These are phyloP conservation scores for Nemurella pictetii DNA, from an alignment of 2,888 invertebrate species.

Conservation along the genomic window DNA sequence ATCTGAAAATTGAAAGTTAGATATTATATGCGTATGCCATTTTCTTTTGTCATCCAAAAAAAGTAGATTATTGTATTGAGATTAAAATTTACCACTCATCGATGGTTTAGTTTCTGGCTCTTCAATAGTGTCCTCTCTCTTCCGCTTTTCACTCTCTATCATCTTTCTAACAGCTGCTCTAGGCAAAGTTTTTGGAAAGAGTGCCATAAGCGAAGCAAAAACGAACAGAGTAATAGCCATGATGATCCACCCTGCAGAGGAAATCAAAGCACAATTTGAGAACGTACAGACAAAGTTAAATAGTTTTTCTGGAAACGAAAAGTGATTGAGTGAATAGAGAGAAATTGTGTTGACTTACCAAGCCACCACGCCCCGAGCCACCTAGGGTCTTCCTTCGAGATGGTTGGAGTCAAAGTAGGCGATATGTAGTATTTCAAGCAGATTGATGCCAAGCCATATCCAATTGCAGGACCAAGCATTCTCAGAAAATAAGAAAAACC, in stretches of 20 bases:
- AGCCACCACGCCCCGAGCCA: slow-evolving; percentile 88
- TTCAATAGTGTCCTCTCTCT: slow-evolving; percentile 40
- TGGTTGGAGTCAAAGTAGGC: slow-evolving; percentile 65
- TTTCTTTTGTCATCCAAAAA: too few relatives aligned
- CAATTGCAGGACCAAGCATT: slow-evolving; percentile 70
- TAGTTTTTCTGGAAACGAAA: too few relatives aligned
- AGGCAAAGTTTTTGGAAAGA: slow-evolving; percentile 72
- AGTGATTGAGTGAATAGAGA: background rate
- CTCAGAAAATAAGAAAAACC: slow-evolving; percentile 68
- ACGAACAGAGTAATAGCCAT: slow-evolving; percentile 61
- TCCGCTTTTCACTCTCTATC: slow-evolving; percentile 50
- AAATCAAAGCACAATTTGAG: background rate
- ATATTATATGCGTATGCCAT: background rate
- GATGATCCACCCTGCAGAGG: slow-evolving; percentile 62
- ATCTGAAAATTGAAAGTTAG: slow-evolving; percentile 53
- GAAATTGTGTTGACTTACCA: slow-evolving; percentile 48
- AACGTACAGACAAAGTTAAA: background rate
- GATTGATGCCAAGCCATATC: slow-evolving; percentile 66
- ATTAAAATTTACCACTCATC: slow-evolving; percentile 22
- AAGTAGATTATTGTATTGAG: too few relatives aligned
- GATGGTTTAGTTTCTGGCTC: slow-evolving; percentile 42
- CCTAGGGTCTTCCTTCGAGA: slow-evolving; percentile 68
- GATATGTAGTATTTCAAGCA: slow-evolving; percentile 68
- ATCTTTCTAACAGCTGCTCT: slow-evolving; percentile 62
- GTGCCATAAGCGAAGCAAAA: slow-evolving; percentile 63